Conservation (phyloP, 2,888 invertebrate species). For the Luperina nickerlii region DNA sequence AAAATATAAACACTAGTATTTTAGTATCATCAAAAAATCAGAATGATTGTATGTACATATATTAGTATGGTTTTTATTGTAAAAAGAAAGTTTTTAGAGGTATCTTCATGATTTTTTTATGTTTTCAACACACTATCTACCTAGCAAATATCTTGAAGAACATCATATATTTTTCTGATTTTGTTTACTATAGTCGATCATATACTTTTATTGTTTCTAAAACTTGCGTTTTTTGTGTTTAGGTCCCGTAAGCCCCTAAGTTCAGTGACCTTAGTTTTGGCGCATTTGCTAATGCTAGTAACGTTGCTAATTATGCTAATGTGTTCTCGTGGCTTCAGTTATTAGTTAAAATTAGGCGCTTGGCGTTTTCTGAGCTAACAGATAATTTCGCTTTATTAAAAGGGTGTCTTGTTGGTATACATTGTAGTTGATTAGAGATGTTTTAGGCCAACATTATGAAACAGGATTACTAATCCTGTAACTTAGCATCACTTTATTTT, state of each 20-base stretch:
- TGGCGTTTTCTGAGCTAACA: slow-evolving; percentile 4
- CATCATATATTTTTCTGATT: no score
- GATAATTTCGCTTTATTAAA: slow-evolving; percentile 22
- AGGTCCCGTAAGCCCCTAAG: neutral
- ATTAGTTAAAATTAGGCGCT: slow-evolving; percentile 48
- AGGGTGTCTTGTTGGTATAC: neutral
- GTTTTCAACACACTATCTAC: no score
- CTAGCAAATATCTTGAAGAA: no score
- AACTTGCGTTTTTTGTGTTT: no score
- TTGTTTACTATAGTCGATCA: no score
- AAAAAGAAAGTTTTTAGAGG: no score
- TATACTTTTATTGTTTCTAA: no score
- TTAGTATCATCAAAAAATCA: no score
- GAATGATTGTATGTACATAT: no score
- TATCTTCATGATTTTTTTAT: no score
- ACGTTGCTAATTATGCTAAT: slow-evolving; percentile 52
- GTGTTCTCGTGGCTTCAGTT: slow-evolving; percentile 33
- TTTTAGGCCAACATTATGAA: neutral
- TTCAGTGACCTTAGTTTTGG: slow-evolving; percentile 44
- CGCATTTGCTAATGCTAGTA: slow-evolving; percentile 29
- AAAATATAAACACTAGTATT: no score
- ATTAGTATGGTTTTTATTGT: no score
- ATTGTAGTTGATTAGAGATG: neutral
- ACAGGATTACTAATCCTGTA: neutral
- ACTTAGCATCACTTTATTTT: neutral